phyloP scores from a whole-genome alignment of 2,113 vertebrate genomes.

The Circaetus cinerascens region DNA sequence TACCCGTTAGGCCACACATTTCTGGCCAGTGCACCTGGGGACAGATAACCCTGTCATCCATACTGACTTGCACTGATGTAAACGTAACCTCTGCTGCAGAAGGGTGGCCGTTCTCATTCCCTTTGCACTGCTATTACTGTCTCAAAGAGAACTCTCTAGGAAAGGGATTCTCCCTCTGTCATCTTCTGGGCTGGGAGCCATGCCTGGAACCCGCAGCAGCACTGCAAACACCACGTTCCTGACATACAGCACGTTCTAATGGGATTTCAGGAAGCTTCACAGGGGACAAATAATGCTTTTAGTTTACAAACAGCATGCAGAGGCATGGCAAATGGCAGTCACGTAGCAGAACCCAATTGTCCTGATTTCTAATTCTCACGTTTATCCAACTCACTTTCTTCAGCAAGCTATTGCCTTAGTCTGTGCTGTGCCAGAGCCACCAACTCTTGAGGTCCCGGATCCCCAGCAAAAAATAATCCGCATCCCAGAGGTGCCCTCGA shows the following conservation, averaged over 20 bases:
- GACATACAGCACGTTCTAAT: neutral
- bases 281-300: neutral
- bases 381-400: neutral
- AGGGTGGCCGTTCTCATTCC: neutral
- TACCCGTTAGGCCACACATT: fast-evolving
- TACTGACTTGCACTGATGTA: fast-evolving
- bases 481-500: neutral
- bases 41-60: neutral
- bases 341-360: neutral
- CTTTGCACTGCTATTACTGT: neutral
- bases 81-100: neutral
- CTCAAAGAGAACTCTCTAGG: neutral
- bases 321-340: neutral
- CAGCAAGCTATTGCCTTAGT: neutral
- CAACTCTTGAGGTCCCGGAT: neutral
- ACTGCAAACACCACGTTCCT: fast-evolving
- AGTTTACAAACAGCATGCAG: neutral
- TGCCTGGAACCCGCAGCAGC: neutral
- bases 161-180: neutral
- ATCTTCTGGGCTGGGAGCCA: neutral
- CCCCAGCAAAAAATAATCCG: neutral
- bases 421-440: neutral
- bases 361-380: neutral
- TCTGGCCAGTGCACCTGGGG: neutral
- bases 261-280: neutral